phyloP scores from a whole-genome alignment of 2,113 vertebrate species.

The Toxotes jaculatrix region DNA sequence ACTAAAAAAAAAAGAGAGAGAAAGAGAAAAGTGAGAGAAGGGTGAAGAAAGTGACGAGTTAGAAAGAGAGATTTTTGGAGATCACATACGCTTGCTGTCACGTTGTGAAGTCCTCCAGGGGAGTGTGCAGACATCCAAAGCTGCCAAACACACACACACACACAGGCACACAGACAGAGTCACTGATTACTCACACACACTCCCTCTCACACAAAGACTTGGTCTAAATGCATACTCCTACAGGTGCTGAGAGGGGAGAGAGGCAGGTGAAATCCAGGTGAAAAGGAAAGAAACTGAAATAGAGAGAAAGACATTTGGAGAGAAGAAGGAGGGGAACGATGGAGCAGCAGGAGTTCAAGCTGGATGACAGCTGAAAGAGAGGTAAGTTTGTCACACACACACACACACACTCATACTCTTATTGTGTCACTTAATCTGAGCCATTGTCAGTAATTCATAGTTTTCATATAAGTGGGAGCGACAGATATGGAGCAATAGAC shows the following conservation, averaged over 20 bases:
- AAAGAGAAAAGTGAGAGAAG: conserved; percentile 24
- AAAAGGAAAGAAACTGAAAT: conserved; percentile 22
- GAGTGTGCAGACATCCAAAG: conserved; percentile 62
- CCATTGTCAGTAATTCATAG: conserved; percentile 10
- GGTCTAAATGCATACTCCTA: conserved; percentile 70
- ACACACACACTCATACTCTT: conserved; percentile 12
- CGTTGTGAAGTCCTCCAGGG: conserved; percentile 61
- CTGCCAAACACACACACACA: conserved; percentile 43
- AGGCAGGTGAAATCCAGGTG: conserved; percentile 55
- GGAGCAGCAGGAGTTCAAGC: conserved; percentile 68
- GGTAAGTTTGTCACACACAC: conserved; percentile 60
- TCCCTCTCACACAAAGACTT: conserved; percentile 30
- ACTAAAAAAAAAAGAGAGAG: not conserved
- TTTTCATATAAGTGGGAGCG: conserved; percentile 5
- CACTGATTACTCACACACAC: conserved; percentile 33
- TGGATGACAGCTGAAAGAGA: conserved; percentile 68
- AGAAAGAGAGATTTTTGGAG: conserved; percentile 38
- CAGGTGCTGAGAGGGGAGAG: conserved; percentile 73
- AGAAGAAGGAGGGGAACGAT: conserved; percentile 43
- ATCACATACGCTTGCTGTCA: conserved; percentile 63
- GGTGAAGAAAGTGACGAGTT: conserved; percentile 40
- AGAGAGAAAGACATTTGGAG: conserved; percentile 26
- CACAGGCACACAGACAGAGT: conserved; percentile 14
- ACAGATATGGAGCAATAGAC: conserved; percentile 44
- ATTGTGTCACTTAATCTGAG: conserved; percentile 35